Evolutionary conservation across 1,140 invertebrate species (phyloP).

Genomic region (Rhagoletis pomonella): DNA sequence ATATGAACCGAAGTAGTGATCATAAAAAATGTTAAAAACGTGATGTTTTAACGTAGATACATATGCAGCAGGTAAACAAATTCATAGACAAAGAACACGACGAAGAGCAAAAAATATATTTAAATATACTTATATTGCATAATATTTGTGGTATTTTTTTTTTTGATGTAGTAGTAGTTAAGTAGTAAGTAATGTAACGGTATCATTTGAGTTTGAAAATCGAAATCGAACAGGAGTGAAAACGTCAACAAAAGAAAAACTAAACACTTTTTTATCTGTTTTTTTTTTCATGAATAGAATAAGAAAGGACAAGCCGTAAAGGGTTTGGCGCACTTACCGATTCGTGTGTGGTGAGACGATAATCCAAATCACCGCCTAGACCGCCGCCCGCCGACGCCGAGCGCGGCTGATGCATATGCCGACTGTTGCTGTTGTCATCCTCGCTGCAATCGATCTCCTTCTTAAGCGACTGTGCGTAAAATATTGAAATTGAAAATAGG

Average conservation of each 20-base stretch:
- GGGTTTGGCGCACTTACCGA: constrained; percentile 80
- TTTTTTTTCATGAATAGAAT: background rate
- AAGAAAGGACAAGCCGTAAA: constrained; percentile 9
- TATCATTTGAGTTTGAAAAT: constrained; percentile 55
- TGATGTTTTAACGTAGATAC: constrained; percentile 25
- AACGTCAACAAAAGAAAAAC: constrained; percentile 52
- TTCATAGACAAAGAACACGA: constrained; percentile 74
- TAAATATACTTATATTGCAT: constrained; percentile 57
- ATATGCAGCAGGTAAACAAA: constrained; percentile 63
- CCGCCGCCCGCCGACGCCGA: constrained; percentile 78
- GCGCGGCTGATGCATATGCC: constrained; percentile 74
- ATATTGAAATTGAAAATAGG: background rate
- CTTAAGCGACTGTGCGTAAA: constrained; percentile 84
- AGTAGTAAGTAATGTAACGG: constrained; percentile 51
- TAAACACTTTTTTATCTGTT: constrained; percentile 43
- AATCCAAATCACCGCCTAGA: constrained; percentile 85
- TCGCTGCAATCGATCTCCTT: constrained; percentile 89
- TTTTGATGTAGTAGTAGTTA: constrained; percentile 30
- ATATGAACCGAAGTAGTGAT: background rate
- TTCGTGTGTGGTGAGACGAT: constrained; percentile 83
- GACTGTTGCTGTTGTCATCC: constrained; percentile 80
- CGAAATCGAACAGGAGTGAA: constrained; percentile 55
- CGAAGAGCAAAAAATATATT: constrained; percentile 70
- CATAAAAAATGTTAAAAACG: constrained; percentile 3
- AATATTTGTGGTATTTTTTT: constrained; percentile 58